Base-by-base conservation (phyloP, 1,140 invertebrate genomes). In the Manduca sexta region DNA sequence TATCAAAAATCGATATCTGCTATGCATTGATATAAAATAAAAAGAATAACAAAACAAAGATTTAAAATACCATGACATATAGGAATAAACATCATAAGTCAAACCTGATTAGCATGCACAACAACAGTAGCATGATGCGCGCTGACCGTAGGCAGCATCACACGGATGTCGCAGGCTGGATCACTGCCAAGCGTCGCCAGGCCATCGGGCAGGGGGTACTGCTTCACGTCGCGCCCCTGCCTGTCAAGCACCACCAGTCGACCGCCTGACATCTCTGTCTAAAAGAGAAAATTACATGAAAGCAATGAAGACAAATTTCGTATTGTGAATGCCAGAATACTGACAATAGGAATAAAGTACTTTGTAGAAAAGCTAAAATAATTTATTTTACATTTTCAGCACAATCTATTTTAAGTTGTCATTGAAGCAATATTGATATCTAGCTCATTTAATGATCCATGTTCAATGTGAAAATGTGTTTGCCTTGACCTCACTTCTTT, bases 101-200 rank as follows among this genome's bases (percentile, higher is more conserved):
- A 34, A 49, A 81, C 80, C 71, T 81, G 74, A 30, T 69, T 72
- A 17, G 64, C 42, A 46, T 70, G 70, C 15, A 82, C 74, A 7
- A 66, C 62, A 11, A 84, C 59, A 17, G 81, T 80, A n/a, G 81
- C 78, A 47, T 84, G 81, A 37, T 80, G 78, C 0, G 66, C 58
- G 39, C 63, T 60, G 26, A 82, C 74, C 2, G 63, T 52, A 3
- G 73, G 53, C 45, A 75, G 45, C 66, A 77, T 48, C 8, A 84
- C 35, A 0, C 75, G 53, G 11, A 84, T 76, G 44, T 84, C 69
- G 38, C 75, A 79, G 5, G 56, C 64, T 0, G 60, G 49, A 40
- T 74, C 72, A 39, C 69, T 68, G 45, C 81, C 81, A 11, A 82
- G 62, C 0, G 71, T 82, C 4, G 65, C 73, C 16, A 73, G 40